These are phyloP conservation scores for Macroramphosus scolopax DNA, from an alignment of 2,797 vertebrate species.

Conservation along the genomic window DNA sequence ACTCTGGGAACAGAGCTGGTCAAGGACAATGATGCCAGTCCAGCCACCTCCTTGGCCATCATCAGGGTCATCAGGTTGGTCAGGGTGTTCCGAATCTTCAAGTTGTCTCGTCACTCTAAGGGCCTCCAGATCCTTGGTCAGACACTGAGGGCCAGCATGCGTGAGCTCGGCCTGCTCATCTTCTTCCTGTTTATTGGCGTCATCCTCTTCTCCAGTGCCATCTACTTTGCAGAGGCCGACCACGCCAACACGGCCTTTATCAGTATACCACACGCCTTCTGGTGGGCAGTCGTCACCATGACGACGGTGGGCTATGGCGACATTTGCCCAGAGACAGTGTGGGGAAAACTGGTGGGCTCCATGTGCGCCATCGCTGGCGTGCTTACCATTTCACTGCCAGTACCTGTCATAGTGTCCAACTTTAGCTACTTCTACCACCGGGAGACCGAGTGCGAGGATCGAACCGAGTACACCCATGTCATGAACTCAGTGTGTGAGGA, in stretches of 20 bases:
- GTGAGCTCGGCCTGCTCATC: conserved; percentile 87
- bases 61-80: conserved; percentile 87
- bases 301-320: conserved; percentile 92
- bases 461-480: conserved; percentile 75
- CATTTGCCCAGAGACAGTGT: conserved; percentile 86
- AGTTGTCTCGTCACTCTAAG: conserved; percentile 87
- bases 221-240: conserved; percentile 90
- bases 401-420: conserved; percentile 91
- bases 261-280: conserved; percentile 90
- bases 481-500: conserved; percentile 64
- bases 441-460: conserved; percentile 82
- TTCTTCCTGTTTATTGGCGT: conserved; percentile 92
- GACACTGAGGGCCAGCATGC: conserved; percentile 86
- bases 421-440: conserved; percentile 93
- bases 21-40: conserved; percentile 79
- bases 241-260: conserved; percentile 80
- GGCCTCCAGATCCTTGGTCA: conserved; percentile 89
- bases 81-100: conserved; percentile 89
- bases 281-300: conserved; percentile 95
- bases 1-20: conserved; percentile 87
- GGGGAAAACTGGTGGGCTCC: conserved; percentile 88
- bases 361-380: conserved; percentile 91
- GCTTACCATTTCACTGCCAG: conserved; percentile 88
- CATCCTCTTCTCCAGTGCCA: conserved; percentile 88
- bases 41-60: conserved; percentile 85